Conservation (phyloP, 2,888 invertebrate species). For the Meganola albula region DNA sequence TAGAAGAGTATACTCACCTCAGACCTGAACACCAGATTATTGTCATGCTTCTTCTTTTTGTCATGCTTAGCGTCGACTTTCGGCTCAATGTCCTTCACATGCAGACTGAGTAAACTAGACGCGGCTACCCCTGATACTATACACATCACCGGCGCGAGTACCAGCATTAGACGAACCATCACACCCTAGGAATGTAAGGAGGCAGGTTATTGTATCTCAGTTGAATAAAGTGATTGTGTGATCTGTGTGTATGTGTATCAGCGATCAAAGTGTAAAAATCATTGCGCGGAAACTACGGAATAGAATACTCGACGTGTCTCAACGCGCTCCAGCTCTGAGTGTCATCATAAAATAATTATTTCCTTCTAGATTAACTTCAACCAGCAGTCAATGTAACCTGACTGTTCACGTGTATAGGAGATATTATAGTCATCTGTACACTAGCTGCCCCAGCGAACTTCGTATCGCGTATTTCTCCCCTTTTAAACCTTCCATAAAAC, state of each 20-base stretch:
- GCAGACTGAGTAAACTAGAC: constrained; percentile 88
- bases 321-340: constrained; percentile 57
- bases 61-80: constrained; percentile 81
- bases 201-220: constrained; percentile 20
- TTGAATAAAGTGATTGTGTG: not conserved
- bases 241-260: constrained; percentile 42
- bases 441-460: too few species aligned
- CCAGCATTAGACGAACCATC: constrained; percentile 99
- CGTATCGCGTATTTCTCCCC: too few species aligned
- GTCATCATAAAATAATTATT: too few species aligned
- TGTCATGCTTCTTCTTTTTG: constrained; percentile 81
- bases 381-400: too few species aligned
- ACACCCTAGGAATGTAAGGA: constrained; percentile 84
- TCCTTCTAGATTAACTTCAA: too few species aligned
- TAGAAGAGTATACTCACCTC: constrained; percentile 81
- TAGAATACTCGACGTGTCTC: constrained; percentile 51
- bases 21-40: constrained; percentile 86
- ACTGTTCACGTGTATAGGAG: too few species aligned
- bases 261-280: constrained; percentile 81
- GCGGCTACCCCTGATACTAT: constrained; percentile 97
- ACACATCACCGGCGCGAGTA: constrained; percentile 98
- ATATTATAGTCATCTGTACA: too few species aligned
- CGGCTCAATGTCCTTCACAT: constrained; percentile 89
- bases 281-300: constrained; percentile 64
- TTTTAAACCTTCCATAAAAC: too few species aligned